phyloP scores from a whole-genome alignment of 1,140 invertebrate species.

The Manduca sexta region DNA sequence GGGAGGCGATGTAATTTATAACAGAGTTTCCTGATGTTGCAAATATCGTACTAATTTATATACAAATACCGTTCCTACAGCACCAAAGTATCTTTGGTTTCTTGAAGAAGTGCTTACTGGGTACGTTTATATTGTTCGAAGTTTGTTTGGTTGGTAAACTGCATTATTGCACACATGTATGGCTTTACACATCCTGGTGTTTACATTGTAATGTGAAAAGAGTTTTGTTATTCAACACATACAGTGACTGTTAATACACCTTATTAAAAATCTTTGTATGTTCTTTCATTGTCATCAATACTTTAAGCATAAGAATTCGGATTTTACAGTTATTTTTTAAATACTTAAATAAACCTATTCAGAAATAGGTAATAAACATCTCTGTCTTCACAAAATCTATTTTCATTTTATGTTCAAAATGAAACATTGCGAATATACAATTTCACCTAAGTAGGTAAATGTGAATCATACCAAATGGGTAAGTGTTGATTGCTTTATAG shows the following conservation, averaged over 20 bases:
- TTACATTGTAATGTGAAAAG: not conserved
- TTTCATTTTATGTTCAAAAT: no score
- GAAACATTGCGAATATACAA: no score
- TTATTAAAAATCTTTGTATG: not conserved
- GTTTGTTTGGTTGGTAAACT: conserved; percentile 1
- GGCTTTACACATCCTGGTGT: no score
- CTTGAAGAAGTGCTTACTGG: not conserved
- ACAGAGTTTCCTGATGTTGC: no score
- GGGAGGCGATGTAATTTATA: no score
- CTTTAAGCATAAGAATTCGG: no score
- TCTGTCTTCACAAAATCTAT: conserved; percentile 45
- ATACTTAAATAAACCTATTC: not conserved
- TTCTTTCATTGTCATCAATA: no score
- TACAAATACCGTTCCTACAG: not conserved
- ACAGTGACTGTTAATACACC: not conserved
- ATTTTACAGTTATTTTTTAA: not conserved
- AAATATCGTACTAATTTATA: not conserved
- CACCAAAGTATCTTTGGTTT: not conserved
- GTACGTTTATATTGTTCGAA: not conserved
- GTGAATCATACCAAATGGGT: no score
- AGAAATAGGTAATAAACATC: conserved; percentile 26
- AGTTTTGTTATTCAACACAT: not conserved
- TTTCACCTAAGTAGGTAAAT: no score
- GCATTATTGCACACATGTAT: not conserved
- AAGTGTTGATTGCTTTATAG: no score